Conservation (phyloP, 2,113 vertebrate species). For the Morone chrysops region DNA sequence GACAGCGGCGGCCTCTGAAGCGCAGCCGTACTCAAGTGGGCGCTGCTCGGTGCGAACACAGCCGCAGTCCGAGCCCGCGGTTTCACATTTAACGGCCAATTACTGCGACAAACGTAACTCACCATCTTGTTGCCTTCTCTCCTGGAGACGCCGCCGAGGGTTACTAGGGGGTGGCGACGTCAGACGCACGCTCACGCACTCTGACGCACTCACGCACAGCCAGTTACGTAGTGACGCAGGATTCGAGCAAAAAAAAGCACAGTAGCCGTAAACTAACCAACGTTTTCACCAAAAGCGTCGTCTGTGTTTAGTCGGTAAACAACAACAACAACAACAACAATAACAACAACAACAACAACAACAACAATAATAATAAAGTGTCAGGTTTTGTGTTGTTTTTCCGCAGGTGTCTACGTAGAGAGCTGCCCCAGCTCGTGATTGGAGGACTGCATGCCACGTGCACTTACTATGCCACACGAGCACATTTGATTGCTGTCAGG, state of each 20-base stretch:
- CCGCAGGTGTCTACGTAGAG: conserved; percentile 31
- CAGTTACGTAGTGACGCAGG: background rate
- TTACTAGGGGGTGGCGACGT: conserved; percentile 85
- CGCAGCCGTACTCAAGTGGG: fast-evolving
- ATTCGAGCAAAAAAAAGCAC: too few species aligned
- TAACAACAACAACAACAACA: too few species aligned
- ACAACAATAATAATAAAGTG: background rate
- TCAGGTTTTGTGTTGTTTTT: background rate
- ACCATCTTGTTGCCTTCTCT: conserved; percentile 87
- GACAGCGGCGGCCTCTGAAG: too few species aligned
- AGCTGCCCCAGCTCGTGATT: conserved; percentile 73
- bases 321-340: too few species aligned
- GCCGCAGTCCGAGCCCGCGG: fast-evolving
- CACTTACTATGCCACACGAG: conserved; percentile 21
- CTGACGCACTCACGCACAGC: too few species aligned
- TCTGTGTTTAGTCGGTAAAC: background rate
- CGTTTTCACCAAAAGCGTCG: too few species aligned
- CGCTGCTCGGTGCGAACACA: fast-evolving
- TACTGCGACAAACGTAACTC: conserved; percentile 73
- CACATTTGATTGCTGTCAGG: conserved; percentile 40
- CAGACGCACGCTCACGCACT: conserved; percentile 59
- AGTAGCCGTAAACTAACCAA: too few species aligned
- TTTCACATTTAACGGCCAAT: conserved; percentile 2
- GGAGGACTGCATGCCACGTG: conserved; percentile 79
- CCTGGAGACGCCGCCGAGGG: conserved; percentile 84